Conservation (phyloP, 2,113 vertebrate genomes). For the Hippopotamus amphibius region DNA sequence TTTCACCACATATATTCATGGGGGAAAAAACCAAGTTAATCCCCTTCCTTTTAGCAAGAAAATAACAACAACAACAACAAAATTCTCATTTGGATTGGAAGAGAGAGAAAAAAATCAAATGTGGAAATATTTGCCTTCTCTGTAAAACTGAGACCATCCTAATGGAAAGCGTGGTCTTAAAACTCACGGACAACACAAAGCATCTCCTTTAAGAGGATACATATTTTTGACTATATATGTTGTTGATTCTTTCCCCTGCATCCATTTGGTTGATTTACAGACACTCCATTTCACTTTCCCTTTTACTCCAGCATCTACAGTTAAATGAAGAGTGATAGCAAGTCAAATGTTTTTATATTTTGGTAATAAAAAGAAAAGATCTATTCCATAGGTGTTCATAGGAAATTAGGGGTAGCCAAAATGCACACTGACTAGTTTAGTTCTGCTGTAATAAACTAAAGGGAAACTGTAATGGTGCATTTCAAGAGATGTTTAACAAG, state of each 20-base stretch:
- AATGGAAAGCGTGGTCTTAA: slow-evolving; percentile 37
- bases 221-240: not conserved
- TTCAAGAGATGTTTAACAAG: slow-evolving; percentile 76
- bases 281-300: slow-evolving; percentile 71
- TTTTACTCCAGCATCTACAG: slow-evolving; percentile 76
- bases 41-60: slow-evolving; percentile 65
- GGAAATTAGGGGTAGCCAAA: slow-evolving; percentile 58
- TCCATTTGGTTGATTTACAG: slow-evolving; percentile 80
- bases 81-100: slow-evolving; percentile 35
- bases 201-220: slow-evolving; percentile 39
- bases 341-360: slow-evolving; percentile 79
- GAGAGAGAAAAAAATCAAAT: slow-evolving; percentile 22
- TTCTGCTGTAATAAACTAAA: slow-evolving; percentile 66
- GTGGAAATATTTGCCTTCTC: slow-evolving; percentile 17
- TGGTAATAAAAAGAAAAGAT: slow-evolving; percentile 56
- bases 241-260: slow-evolving; percentile 55
- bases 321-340: slow-evolving; percentile 76
- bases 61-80: slow-evolving; percentile 25
- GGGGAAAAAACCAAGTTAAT: not conserved
- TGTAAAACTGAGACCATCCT: slow-evolving; percentile 9
- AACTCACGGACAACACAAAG: not conserved
- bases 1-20: not conserved
- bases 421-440: slow-evolving; percentile 62
- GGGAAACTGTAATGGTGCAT: slow-evolving; percentile 69
- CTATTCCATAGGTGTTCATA: slow-evolving; percentile 61